These are phyloP conservation scores for Semnornis frantzii DNA, from an alignment of 2,113 vertebrate species.

Conservation along the genomic window DNA sequence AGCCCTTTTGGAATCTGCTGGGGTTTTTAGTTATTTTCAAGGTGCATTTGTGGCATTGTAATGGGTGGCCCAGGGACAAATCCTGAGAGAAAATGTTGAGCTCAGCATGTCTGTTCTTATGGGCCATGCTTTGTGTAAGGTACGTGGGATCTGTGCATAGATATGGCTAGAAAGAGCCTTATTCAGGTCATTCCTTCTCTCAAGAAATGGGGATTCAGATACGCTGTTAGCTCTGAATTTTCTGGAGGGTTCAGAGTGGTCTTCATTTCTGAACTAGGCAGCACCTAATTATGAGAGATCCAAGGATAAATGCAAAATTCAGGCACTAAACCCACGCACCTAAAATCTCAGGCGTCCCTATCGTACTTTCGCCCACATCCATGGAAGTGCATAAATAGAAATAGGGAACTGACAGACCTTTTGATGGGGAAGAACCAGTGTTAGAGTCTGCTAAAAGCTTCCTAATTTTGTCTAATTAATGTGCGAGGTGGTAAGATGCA, in stretches of 20 bases:
- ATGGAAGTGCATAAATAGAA: rapidly evolving
- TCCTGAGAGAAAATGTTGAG: neutral
- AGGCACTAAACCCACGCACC: neutral
- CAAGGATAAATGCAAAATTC: neutral
- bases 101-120: neutral
- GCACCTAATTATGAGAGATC: neutral
- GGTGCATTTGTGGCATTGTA: neutral
- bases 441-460: neutral
- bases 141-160: neutral
- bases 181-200: neutral
- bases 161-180: neutral
- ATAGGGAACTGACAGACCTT: neutral
- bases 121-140: neutral
- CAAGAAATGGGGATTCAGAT: neutral
- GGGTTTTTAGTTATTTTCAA: neutral
- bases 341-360: neutral
- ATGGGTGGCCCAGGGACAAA: neutral
- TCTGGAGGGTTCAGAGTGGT: neutral
- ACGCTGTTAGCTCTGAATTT: neutral
- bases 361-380: neutral
- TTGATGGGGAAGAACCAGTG: neutral
- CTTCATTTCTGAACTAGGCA: neutral
- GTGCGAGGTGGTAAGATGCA: neutral
- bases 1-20: neutral
- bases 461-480: neutral